These are phyloP conservation scores for Psylliodes chrysocephalus DNA, from an alignment of 2,888 invertebrate genomes.

Conservation along the genomic window DNA sequence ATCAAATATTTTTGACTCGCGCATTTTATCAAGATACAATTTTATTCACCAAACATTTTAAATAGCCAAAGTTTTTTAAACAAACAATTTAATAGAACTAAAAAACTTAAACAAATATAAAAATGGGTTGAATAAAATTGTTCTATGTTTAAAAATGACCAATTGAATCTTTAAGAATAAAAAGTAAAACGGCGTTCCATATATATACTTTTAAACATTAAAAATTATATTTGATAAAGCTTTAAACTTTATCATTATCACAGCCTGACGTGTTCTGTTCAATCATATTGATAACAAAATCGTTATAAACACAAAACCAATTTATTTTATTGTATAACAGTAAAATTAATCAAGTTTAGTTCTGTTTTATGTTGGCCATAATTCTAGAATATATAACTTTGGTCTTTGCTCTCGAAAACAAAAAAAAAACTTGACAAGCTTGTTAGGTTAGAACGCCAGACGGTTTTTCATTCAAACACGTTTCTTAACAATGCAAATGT, in stretches of 20 bases:
- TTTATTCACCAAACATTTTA: no score
- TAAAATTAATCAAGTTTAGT: constrained; percentile 9
- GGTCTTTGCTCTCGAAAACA: not conserved
- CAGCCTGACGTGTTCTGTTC: not conserved
- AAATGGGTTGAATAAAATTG: no score
- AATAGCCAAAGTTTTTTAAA: no score
- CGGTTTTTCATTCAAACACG: constrained; percentile 8
- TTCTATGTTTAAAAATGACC: no score
- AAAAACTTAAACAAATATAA: no score
- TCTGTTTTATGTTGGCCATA: constrained; percentile 9
- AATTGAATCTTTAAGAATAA: no score
- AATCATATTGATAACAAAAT: constrained; percentile 2
- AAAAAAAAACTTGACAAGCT: constrained; percentile 11
- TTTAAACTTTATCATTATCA: not conserved
- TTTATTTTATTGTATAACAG: constrained; percentile 16
- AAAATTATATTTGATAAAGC: not conserved
- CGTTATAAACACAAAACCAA: constrained; percentile 10
- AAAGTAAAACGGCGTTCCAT: no score
- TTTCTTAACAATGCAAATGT: constrained; percentile 5
- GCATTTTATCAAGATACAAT: no score
- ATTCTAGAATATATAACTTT: constrained; percentile 10
- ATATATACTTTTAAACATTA: not conserved
- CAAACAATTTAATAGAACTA: no score
- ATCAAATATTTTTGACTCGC: no score
- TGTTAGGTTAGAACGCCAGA: not conserved